Conservation (phyloP, 1,140 invertebrate genomes). For the Platyscapa corneri region DNA sequence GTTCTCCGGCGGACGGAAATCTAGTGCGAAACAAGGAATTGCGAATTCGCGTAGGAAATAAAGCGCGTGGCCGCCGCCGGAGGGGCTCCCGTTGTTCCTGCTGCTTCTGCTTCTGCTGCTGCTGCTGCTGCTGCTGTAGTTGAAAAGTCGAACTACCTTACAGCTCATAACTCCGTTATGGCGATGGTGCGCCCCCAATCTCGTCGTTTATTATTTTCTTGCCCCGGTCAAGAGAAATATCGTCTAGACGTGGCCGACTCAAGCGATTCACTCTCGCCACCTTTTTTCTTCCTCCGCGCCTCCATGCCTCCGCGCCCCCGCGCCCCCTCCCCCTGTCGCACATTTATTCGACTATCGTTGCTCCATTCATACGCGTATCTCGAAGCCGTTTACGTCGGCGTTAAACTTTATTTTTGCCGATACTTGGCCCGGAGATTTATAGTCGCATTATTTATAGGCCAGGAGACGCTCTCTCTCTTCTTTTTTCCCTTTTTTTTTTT, state of each 20-base stretch:
- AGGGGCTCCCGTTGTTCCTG: too few relatives aligned
- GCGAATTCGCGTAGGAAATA: constrained; percentile 54
- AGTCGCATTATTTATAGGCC: constrained; percentile 17
- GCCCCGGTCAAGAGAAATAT: constrained; percentile 64
- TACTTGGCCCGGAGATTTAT: constrained; percentile 22
- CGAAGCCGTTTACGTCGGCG: constrained; percentile 46
- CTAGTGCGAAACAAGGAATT: constrained; percentile 67
- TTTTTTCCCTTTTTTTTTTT: neutral
- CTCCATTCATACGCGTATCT: constrained; percentile 40
- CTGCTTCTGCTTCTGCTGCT: too few relatives aligned
- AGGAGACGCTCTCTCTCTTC: neutral
- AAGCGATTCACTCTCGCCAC: constrained; percentile 13
- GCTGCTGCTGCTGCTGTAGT: constrained; percentile 53
- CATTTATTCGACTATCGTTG: constrained; percentile 30
- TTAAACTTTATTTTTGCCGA: constrained; percentile 51
- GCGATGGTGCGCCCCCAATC: constrained; percentile 58
- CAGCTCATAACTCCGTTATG: constrained; percentile 70
- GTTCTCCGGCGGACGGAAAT: constrained; percentile 56
- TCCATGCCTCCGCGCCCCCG: neutral
- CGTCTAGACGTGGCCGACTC: constrained; percentile 59
- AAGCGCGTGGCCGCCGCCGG: constrained; percentile 43
- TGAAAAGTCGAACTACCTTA: constrained; percentile 70
- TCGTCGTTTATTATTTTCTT: constrained; percentile 67
- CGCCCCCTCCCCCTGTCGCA: neutral
- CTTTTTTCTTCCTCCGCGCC: neutral